Evolutionary conservation across 1,140 invertebrate species (phyloP), one percentile per base, ranked within the genome.

Genomic region (Drosophila auraria): DNA sequence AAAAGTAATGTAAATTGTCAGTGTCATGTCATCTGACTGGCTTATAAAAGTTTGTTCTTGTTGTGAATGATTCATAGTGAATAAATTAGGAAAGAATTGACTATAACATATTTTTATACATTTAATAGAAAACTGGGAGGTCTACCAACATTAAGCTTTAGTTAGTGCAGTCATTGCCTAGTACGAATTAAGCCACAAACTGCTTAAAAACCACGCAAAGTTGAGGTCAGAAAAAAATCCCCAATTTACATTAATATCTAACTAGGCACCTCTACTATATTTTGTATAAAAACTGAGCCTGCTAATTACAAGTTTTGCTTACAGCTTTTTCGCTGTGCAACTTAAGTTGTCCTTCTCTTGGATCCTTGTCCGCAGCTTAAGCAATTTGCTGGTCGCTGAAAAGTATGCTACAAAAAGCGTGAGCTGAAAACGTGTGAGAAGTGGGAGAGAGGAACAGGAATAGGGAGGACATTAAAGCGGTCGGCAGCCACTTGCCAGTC

Each of bases 341-440:
- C 44, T 57, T 57, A 20, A 57, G 36, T 57, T 40, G 47, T 27
- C 5, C 42, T 75, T 51, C 51, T 38, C 27, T 15, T 30, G 23
- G 25, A 30, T 25, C 44, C 63, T 60, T 53, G 56, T 45, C 47
- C 42, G n/a, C 66, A 68, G 69, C 60, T 81, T 64, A 84, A 83
- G 84, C 77, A 87, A 87, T 87, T 87, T 80, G 80, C 62, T 75
- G 56, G 54, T 49, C 75, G 63, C 75, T 76, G 49, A 65, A 87
- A 82, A 87, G 79, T 83, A 82, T 82, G 83, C 83, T 65, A 76
- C 47, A 54, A 64, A 79, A 82, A 61, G 15, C 27, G 51, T 15
- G 45, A 47, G 40, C 20, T 45, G 27, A 25, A 56, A 57, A 20
- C 15, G 54, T 56, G n/a, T 45, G 40, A 33, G 51, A 17, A 42